Base-by-base conservation (phyloP, 2,113 vertebrate species). In the Esox niger region DNA sequence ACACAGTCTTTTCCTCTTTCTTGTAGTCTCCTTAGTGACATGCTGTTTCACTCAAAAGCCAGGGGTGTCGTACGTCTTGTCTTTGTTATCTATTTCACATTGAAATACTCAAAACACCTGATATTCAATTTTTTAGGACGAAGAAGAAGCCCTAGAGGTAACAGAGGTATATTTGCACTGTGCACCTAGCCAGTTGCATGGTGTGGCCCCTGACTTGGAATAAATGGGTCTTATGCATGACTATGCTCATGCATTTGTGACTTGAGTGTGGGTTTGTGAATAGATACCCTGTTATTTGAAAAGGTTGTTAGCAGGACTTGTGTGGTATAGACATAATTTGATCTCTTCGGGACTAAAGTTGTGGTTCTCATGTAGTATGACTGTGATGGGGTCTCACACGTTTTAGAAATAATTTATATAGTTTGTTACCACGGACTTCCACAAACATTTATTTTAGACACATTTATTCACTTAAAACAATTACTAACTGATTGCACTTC, bases 81-180 rank as follows among this genome's bases (percentile, higher is more conserved):
- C 13, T 52, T 54, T 20, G 15, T 62, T 47, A 49, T 27, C 52
- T 75, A 13, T 69, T 69, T 33, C 27, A 33, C 61, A 60, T 60
- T 60, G 30, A 23, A 69, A 64, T 29, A 17, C 26, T 32, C 64
- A 76, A 78, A 33, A 46, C 31, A 5, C 69, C 21, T 81, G n/a
- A 60, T 87, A 75, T 81, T 35, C 70, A 80, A 30, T 68, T 67
- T 56, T 11, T 46, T 73, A 87, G 86, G 89, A 91, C 32, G 90
- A 91, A 81, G 90, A 90, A 69, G 89, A 91, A 62, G 82, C 70
- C 26, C 88, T 87, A 55, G 38, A 43, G 38, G 77, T 35, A 49
- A 67, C 87, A 79, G 91, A 91, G 90, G 91, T 91, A 92, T 68
- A 73, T 60, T 75, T 31, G 23, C 17, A 72, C 38, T 60, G 23